Percentiles rank a stretch among this genome's conserved stretches.
These are phyloP conservation scores for Apamea anceps DNA, from an alignment of 2,888 invertebrate species.

Conservation along the genomic window DNA sequence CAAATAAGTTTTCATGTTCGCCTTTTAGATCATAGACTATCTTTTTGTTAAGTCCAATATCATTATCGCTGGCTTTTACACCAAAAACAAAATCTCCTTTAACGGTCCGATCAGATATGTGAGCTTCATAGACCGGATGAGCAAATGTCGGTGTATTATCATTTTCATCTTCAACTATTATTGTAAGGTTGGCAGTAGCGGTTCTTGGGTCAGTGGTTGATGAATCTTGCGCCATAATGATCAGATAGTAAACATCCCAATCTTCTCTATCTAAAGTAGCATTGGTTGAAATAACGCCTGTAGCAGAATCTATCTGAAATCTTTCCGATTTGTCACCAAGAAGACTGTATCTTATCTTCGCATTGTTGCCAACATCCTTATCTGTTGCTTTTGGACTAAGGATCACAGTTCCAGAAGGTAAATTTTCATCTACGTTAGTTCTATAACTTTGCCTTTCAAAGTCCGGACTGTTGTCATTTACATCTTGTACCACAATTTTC, in stretches of 20 bases:
- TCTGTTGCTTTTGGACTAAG: constrained; percentile 95
- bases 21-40: constrained; percentile 95
- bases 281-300: constrained; percentile 94
- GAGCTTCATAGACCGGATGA: constrained; percentile 93
- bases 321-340: constrained; percentile 95
- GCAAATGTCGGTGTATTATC: constrained; percentile 96
- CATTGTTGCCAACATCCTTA: constrained; percentile 95
- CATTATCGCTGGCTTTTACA: constrained; percentile 95
- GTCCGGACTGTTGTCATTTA: constrained; percentile 97
- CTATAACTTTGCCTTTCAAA: constrained; percentile 95
- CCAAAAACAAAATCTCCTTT: constrained; percentile 97
- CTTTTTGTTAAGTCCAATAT: constrained; percentile 95
- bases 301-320: constrained; percentile 94
- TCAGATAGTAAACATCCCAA: constrained; percentile 93
- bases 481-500: constrained; percentile 96
- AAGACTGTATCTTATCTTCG: constrained; percentile 96
- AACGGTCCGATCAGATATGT: constrained; percentile 95
- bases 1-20: constrained; percentile 94
- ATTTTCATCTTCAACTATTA: constrained; percentile 95
- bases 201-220: constrained; percentile 96
- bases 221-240: constrained; percentile 96
- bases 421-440: constrained; percentile 95
- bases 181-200: constrained; percentile 95
- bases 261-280: constrained; percentile 95
- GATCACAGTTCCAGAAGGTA: constrained; percentile 94